Conservation (phyloP, 2,888 invertebrate species). For the Tenthredo livida region DNA sequence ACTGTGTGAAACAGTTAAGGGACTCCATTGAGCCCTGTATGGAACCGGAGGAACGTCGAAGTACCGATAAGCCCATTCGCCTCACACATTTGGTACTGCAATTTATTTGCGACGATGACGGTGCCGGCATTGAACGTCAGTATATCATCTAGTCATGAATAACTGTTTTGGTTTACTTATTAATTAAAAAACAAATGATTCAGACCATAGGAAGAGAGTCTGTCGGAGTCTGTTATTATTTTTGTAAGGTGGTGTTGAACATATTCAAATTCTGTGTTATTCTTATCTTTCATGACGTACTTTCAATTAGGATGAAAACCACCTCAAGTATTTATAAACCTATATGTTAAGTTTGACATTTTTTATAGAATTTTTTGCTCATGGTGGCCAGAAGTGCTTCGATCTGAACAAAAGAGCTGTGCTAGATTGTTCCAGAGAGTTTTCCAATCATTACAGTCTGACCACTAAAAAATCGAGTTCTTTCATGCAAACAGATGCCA, state of each 20-base stretch:
- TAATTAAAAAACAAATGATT: neutral
- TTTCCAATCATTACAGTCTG: conserved; percentile 80
- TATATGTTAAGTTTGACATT: neutral
- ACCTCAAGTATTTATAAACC: neutral
- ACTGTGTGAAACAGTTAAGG: conserved; percentile 83
- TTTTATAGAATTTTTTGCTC: conserved; percentile 87
- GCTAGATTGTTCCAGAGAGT: conserved; percentile 83
- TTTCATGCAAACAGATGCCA: conserved; percentile 82
- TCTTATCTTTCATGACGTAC: neutral
- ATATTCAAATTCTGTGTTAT: neutral
- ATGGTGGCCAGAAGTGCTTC: conserved; percentile 89
- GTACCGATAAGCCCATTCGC: conserved; percentile 82
- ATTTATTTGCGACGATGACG: conserved; percentile 89
- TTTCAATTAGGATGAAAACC: neutral
- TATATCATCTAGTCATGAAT: conserved; percentile 60
- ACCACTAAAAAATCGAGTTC: conserved; percentile 68
- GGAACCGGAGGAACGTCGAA: conserved; percentile 82
- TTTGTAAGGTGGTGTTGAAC: neutral
- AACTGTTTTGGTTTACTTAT: conserved; percentile 10
- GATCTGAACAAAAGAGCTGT: conserved; percentile 82
- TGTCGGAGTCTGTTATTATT: neutral
- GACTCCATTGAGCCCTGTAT: conserved; percentile 83
- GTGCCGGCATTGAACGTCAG: conserved; percentile 90
- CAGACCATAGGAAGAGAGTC: neutral
- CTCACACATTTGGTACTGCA: conserved; percentile 85